Evolutionary conservation across 2,113 vertebrate species (phyloP), one percentile per base, ranked within the genome.

Genomic region (Lynx canadensis): DNA sequence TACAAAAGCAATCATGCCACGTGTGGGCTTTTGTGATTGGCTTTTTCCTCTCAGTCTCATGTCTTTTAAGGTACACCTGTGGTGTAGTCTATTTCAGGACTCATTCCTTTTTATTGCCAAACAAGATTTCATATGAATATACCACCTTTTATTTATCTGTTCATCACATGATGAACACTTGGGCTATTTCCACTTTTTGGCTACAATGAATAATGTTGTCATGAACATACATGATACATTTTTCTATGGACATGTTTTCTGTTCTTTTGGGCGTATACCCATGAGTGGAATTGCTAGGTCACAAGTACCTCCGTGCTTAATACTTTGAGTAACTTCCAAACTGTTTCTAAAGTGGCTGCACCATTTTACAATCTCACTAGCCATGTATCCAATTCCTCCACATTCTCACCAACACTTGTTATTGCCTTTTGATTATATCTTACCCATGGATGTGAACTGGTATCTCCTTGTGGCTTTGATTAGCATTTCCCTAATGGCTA

Each of bases 301-400:
- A 76, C 1, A 52, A 45, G 33, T 84, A 91, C 95, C 36, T 68
- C 80, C 78, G 68, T 33, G 41, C 48, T 90, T 80, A 95, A 90
- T 33, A 52, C 76, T 93, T 81, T 71, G 50, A 94, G 12, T 82
- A 69, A 92, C 60, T 96, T 96, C 25, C 50, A 88, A 96, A 85
- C 19, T 79, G 12, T 81, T 98, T 55, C 79, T 21, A 86, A 93
- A 74, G 57, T 79, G 68, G 91, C 15, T 60, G 5, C 1, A 86
- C 29, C 19, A 63, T 82, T 95, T 97, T 79, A 92, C 25, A 73
- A 55, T 36, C 68, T 95, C 57, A 93, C 9, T 33, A 89, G 71
- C 8, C 88, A 93, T 85, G 66, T 63, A 78, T 91, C 25, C 9
- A 91, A 21, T 68, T 96, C 68, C 38, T 94, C 36, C 12, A 38